These are phyloP conservation scores for Sycophaga agraensis DNA, from an alignment of 1,140 invertebrate genomes.

Conservation along the genomic window DNA sequence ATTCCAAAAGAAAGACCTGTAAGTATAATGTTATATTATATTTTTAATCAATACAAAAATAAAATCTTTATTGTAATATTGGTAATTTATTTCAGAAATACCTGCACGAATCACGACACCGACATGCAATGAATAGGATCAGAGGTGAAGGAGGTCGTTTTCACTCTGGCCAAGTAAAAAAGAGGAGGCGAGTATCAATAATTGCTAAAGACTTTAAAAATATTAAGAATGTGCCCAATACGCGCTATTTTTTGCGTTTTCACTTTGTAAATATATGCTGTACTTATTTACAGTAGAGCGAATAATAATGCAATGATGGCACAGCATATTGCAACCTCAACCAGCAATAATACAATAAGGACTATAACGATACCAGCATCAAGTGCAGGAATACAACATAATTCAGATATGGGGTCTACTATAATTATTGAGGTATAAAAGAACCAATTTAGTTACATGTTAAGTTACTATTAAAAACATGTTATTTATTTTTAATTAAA, in stretches of 20 bases:
- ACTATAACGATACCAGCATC: conserved; percentile 43
- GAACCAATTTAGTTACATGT: not conserved
- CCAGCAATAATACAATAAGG: conserved; percentile 39
- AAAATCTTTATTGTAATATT: conserved; percentile 10
- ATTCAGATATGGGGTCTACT: conserved; percentile 44
- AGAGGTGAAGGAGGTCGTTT: conserved; percentile 96
- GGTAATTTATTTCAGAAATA: conserved; percentile 81
- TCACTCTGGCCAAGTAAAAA: conserved; percentile 75
- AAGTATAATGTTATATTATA: conserved; percentile 38
- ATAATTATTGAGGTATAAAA: conserved; percentile 47
- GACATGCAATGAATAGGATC: conserved; percentile 96
- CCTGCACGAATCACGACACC: conserved; percentile 96
- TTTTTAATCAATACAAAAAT: not conserved
- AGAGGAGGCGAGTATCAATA: conserved; percentile 54
- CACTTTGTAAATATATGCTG: not conserved
- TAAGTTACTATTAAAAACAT: too few relatives aligned
- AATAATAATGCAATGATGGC: conserved; percentile 38
- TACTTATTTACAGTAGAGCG: conserved; percentile 28
- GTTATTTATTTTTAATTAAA: not conserved
- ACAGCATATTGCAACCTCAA: conserved; percentile 41
- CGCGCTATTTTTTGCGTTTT: conserved; percentile 3
- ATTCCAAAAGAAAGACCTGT: conserved; percentile 95
- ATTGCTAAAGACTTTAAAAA: not conserved
- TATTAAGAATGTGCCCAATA: conserved; percentile 8
- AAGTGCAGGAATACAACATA: conserved; percentile 43